Conservation (phyloP, 1,140 invertebrate species). For the Drosophila seguyi region DNA sequence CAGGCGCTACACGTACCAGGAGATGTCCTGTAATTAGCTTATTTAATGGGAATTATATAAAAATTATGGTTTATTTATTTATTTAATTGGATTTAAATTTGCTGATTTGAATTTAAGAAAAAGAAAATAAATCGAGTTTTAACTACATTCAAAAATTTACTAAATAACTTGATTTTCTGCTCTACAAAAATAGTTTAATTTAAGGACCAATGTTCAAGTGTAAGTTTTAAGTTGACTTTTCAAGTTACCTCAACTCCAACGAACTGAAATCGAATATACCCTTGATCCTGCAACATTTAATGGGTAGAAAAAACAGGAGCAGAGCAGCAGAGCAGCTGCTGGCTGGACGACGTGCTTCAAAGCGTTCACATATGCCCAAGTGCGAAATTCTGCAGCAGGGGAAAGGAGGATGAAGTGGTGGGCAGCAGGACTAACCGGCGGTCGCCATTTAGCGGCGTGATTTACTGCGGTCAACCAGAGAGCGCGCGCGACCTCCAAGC, state of each 20-base stretch:
- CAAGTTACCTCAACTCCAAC: too few relatives aligned
- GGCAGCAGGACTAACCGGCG: constrained; percentile 48
- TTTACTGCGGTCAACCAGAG: constrained; percentile 80
- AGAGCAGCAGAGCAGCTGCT: constrained; percentile 7
- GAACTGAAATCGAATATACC: background rate
- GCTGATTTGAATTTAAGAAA: too few relatives aligned
- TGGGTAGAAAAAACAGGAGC: constrained; percentile 29
- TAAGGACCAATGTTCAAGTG: too few relatives aligned
- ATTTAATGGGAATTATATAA: background rate
- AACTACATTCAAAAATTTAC: too few relatives aligned
- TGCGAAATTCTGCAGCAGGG: constrained; percentile 1
- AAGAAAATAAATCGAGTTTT: too few relatives aligned
- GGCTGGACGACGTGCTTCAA: constrained; percentile 41
- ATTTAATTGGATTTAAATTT: background rate
- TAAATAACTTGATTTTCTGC: too few relatives aligned
- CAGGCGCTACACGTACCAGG: background rate
- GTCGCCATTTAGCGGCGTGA: constrained; percentile 82
- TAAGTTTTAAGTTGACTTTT: too few relatives aligned
- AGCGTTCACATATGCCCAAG: constrained; percentile 52
- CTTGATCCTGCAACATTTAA: too few relatives aligned
- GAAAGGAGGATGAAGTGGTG: background rate
- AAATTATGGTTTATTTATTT: background rate
- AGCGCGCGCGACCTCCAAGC: constrained; percentile 28
- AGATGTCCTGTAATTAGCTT: constrained; percentile 6
- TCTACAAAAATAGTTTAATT: too few relatives aligned